Base-by-base conservation (phyloP, 2,113 vertebrate species). In the Thryonomys swinderianus region DNA sequence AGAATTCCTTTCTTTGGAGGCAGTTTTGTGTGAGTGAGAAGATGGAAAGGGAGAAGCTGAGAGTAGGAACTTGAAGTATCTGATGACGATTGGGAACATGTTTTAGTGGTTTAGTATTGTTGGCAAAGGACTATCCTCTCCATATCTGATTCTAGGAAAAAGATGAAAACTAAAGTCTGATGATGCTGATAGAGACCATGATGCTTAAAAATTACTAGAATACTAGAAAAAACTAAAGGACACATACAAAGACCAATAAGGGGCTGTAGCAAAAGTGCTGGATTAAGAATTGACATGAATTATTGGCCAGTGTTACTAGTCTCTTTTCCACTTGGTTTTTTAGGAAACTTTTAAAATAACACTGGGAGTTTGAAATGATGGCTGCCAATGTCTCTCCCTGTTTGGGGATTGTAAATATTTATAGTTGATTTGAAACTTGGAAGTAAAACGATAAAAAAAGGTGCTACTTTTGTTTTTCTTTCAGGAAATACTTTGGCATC, bases 391-490 rank as follows among this genome's bases (percentile, higher is more conserved):
- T 48, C 71, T 92, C 61, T 95, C 88, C 34, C n/a, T 67, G 5
- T 53, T 88, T 59, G 37, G 20, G 20, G 25, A 93, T 71, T 83
- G 45, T 67, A 73, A 18, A 34, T 67, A 87, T 86, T 71, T 96
- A 57, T 13, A 79, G 16, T 91, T 85, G 34, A 59, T 10, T 64
- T 45, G 40, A 51, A 92, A 82, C 30, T 87, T 94, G 40, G 40
- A 84, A 95, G 87, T 30, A 16, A 85, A 7, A 23, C 85, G 27
- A 81, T 78, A 87, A 92, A 88, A 8, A 17, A 91, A 51, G 67
- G 20, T 83, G n/a, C 88, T 86, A 85, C 57, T 78, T 95, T 64
- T 90, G 64, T 87, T 97, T n/a, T 95, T n/a, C 53, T 66, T 62
- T 93, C 62, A 66, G 90, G 73, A 87, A 85, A 85, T 20, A 79